Evolutionary conservation across 2,113 vertebrate genomes (phyloP).

Genomic region (Antechinus stuartii): DNA sequence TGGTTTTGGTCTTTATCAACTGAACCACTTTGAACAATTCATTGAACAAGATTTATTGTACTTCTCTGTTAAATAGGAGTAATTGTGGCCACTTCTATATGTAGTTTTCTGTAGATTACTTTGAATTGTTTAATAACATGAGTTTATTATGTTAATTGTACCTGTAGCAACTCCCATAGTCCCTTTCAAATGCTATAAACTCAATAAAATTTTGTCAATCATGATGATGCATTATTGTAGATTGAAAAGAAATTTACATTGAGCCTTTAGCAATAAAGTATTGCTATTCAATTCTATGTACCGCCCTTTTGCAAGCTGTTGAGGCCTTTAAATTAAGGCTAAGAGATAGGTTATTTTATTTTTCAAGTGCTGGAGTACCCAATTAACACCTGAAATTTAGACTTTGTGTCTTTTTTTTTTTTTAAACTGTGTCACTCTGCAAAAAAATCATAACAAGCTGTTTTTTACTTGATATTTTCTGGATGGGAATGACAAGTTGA

Average conservation of each 20-base stretch:
- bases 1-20: not conserved
- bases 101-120: not conserved
- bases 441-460: constrained; percentile 31
- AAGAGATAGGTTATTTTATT: not conserved
- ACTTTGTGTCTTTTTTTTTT: constrained; percentile 25
- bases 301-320: not conserved
- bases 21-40: not conserved
- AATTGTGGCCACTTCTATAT: not conserved
- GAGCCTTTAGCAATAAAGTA: not conserved
- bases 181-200: not conserved
- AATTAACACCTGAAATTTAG: not conserved
- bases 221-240: not conserved
- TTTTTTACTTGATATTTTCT: constrained; percentile 36
- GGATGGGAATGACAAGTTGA: constrained; percentile 24
- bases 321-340: constrained; percentile 5
- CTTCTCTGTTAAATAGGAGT: not conserved
- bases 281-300: not conserved
- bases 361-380: constrained; percentile 1
- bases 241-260: not conserved
- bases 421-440: not conserved
- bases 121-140: not conserved
- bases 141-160: not conserved
- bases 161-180: not conserved
- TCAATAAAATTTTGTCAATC: not conserved
- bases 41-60: not conserved